Evolutionary conservation across 2,113 vertebrate species (phyloP).

Genomic region (Oryzias woworae): DNA sequence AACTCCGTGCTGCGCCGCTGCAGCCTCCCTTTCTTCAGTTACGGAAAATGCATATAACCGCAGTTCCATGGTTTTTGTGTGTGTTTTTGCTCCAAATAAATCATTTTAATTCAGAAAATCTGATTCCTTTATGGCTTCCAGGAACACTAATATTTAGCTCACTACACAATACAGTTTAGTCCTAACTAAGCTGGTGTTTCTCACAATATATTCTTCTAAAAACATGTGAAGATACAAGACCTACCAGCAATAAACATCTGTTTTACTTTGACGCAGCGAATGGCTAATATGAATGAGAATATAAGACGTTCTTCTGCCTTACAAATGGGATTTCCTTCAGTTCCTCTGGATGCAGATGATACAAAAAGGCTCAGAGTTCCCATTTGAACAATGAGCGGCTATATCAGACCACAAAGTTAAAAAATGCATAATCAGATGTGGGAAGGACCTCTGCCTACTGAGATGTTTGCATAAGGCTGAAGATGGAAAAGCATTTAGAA

Average conservation of each 20-base stretch:
- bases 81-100: slow-evolving; percentile 1
- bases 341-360: slow-evolving; percentile 20
- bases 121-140: slow-evolving; percentile 19
- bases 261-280: slow-evolving; percentile 29
- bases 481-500: slow-evolving; percentile 15
- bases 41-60: slow-evolving; percentile 42
- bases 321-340: background rate
- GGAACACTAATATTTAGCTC: slow-evolving; percentile 2
- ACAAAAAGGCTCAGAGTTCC: slow-evolving; percentile 20
- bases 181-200: slow-evolving; percentile 35
- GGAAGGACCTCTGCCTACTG: slow-evolving; percentile 2
- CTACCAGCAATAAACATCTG: slow-evolving; percentile 24
- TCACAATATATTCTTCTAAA: slow-evolving; percentile 26
- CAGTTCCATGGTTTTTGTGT: background rate
- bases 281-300: slow-evolving; percentile 16
- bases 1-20: slow-evolving; percentile 9
- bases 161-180: background rate
- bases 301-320: background rate
- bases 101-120: slow-evolving; percentile 7
- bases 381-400: slow-evolving; percentile 17
- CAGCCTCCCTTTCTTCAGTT: slow-evolving; percentile 11
- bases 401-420: slow-evolving; percentile 12
- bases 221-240: slow-evolving; percentile 23
- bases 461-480: background rate
- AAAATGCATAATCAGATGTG: slow-evolving; percentile 41